Conservation (phyloP, 2,113 vertebrate genomes). For the Sphaerodactylus townsendi region DNA sequence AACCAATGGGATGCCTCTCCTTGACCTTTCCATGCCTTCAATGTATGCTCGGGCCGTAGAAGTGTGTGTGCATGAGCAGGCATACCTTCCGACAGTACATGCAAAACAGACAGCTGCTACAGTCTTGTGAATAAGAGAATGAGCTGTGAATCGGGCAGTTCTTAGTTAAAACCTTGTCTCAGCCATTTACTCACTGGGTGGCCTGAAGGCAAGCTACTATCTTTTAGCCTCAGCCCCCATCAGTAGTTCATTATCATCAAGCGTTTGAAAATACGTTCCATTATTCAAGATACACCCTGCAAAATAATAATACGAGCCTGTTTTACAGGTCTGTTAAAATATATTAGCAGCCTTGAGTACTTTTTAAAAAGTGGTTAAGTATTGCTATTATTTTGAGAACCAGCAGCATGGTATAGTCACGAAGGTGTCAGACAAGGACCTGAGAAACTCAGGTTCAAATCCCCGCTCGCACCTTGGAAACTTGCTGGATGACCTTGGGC, state of each 20-base stretch:
- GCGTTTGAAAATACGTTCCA: background rate
- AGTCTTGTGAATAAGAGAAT: background rate
- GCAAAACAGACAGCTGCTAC: too few species aligned
- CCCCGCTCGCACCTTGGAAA: too few species aligned
- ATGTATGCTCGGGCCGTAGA: background rate
- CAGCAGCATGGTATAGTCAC: too few species aligned
- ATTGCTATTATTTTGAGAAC: too few species aligned
- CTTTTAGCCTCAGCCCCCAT: background rate
- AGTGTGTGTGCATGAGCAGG: background rate
- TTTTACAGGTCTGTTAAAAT: background rate
- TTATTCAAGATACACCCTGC: background rate
- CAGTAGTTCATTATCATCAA: background rate
- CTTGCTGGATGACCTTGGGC: too few species aligned
- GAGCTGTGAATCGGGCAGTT: background rate
- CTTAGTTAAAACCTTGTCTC: background rate
- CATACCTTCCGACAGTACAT: background rate
- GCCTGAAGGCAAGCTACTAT: background rate
- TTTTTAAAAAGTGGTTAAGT: background rate
- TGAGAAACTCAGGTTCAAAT: too few species aligned
- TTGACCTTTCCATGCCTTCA: too few species aligned
- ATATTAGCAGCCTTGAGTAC: background rate
- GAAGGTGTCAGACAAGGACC: too few species aligned
- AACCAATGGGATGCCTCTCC: background rate
- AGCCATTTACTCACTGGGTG: background rate
- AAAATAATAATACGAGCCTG: background rate